Evolutionary conservation across 2,888 invertebrate species (phyloP).

Genomic region (Nasonia oneida): DNA sequence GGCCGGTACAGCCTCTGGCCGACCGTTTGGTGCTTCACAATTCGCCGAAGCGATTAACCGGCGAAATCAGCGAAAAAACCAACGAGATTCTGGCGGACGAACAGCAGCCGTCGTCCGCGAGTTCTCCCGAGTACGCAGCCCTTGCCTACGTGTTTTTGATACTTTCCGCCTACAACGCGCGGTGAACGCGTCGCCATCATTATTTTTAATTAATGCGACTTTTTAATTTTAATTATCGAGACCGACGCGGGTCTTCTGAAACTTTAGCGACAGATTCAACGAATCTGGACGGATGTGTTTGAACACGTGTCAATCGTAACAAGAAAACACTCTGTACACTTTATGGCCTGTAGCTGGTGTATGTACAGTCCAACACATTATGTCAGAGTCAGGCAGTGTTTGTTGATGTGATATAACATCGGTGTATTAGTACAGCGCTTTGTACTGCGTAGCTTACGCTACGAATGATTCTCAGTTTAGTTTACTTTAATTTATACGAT

Average conservation of each 20-base stretch:
- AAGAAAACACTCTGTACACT: background rate
- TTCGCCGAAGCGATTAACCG: constrained; percentile 7
- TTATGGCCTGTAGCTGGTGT: background rate
- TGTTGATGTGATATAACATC: background rate
- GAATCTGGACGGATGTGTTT: background rate
- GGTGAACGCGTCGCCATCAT: background rate
- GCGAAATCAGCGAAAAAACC: background rate
- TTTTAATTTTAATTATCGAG: background rate
- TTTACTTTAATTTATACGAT: background rate
- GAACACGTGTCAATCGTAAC: background rate
- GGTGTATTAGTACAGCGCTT: background rate
- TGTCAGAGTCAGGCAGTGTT: background rate
- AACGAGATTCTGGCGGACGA: background rate
- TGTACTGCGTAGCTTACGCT: background rate
- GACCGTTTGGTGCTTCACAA: constrained; percentile 85
- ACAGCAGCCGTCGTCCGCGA: background rate
- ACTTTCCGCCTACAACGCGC: background rate
- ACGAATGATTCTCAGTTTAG: background rate
- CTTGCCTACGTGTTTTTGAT: background rate
- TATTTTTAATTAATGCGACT: background rate
- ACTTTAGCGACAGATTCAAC: too few relatives aligned
- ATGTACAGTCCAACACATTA: background rate
- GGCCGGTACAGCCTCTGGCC: constrained; percentile 90
- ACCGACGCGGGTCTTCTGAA: background rate
- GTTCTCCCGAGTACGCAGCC: background rate